A percentile compares a stretch with the other conserved stretches of the same genome.
These are phyloP conservation scores for Strongylocentrotus purpuratus DNA, from an alignment of 35 echinoderm and acorn worm species.

Conservation along the genomic window DNA sequence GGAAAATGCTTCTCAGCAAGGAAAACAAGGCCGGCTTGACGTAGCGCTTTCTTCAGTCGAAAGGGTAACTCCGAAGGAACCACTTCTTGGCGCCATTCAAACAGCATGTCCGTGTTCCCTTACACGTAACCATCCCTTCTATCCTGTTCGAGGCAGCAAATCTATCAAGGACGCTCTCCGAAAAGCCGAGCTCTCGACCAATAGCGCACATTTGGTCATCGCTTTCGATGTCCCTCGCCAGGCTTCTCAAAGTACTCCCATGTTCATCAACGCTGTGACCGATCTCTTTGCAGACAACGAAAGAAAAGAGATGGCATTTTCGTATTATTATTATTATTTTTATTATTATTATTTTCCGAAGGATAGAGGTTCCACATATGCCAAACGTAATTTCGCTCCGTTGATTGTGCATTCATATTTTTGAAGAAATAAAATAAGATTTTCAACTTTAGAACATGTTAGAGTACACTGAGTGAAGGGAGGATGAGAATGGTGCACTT, in stretches of 20 bases:
- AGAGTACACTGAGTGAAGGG: too few species aligned
- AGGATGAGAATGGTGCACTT: neutral
- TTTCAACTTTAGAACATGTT: too few species aligned
- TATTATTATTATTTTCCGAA: too few species aligned
- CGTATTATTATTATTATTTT: too few species aligned
- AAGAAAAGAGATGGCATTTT: neutral
- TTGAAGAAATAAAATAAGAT: too few species aligned
- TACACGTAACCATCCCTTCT: neutral
- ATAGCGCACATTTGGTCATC: neutral
- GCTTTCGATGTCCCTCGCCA: slow-evolving; percentile 16
- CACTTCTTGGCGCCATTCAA: neutral
- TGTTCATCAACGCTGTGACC: neutral
- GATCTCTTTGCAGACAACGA: neutral
- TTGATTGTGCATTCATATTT: too few species aligned
- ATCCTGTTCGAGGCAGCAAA: neutral
- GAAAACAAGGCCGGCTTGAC: neutral
- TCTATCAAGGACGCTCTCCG: neutral
- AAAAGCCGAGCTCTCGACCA: neutral
- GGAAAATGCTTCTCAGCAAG: neutral
- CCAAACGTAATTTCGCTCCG: too few species aligned
- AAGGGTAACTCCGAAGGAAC: neutral
- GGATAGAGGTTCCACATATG: too few species aligned
- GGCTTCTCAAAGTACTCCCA: neutral
- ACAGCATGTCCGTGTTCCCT: slow-evolving; percentile 11
- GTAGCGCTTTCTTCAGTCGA: neutral